Evolutionary conservation across 2,113 vertebrate species (phyloP), one percentile per base, ranked within the genome.

Genomic region (Mungos mungo): DNA sequence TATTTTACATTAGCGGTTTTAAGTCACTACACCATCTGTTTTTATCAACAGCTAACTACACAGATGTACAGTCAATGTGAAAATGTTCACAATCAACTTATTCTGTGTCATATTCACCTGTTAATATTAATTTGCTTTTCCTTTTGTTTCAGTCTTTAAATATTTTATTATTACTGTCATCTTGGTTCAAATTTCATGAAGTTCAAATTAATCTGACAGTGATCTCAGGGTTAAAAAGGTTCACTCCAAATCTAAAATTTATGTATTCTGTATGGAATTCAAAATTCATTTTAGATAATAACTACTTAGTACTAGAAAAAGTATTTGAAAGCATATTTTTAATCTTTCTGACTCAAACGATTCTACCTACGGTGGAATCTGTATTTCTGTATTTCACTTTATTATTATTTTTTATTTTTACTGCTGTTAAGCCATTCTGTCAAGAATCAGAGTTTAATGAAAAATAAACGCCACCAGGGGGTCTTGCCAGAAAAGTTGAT

Each of bases 1-100:
- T 96, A 79, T 96, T 97, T 98, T 98, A 84, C 66, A 87, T 82
- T 33, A 14, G 21, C 95, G 96, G 41, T 96, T 98, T 98, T 97
- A 97, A 97, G 10, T 97, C 16, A 25, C 5, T 33, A 45, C 41
- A 74, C 97, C 90, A 97, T 98, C 97, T 98, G 86, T 97, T 95
- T 98, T 97, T 97, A 97, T 96, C 18, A 23, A 94, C 74, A 98
- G 72, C 71, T 93, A 97, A 94, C 65, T 97, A 95, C 57, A 92
- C 68, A 97, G 96, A 98, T 94, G 69, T 88, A 76, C 10, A 88
- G 14, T 83, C 65, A 16, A 84, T 76, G 23, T 93, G 27, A 35
- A 98, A 98, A 95, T 98, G 47, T 88, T 97, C 96, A 88, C 69
- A 69, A 69, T 63, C 14, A 97, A 29, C 18, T 97, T 98, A 97